phyloP scores from a whole-genome alignment of 30 jellyfish, hydroid and myxozoan genomes.

The Aurelia sp. region DNA sequence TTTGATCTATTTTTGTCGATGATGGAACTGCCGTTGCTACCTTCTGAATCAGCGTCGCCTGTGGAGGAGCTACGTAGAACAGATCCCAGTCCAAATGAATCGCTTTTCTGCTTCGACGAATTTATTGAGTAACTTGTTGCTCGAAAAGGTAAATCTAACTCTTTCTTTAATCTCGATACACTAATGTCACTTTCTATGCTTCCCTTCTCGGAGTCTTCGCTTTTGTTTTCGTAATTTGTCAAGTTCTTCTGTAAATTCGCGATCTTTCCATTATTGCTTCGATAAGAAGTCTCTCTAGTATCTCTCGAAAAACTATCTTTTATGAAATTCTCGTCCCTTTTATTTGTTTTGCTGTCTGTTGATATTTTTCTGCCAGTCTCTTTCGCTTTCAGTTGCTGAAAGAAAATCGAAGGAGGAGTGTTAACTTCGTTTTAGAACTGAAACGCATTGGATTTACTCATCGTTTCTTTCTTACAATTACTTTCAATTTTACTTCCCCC shows the following conservation, averaged over 20 bases:
- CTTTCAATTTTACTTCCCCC: too few species aligned
- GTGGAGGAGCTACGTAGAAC: conserved; percentile 25
- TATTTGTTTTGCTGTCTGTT: conserved; percentile 36
- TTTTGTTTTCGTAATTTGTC: conserved; percentile 6
- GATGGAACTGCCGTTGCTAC: not conserved
- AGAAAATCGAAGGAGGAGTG: not conserved
- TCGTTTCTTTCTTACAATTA: too few species aligned
- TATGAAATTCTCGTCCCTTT: not conserved
- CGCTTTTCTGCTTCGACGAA: conserved; percentile 10
- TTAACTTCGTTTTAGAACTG: too few species aligned
- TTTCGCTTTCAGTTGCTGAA: conserved; percentile 94
- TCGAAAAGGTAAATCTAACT: conserved; percentile 30
- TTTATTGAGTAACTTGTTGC: conserved; percentile 6
- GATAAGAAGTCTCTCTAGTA: not conserved
- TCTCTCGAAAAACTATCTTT: conserved; percentile 27
- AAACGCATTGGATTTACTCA: too few species aligned
- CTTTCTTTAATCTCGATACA: conserved; percentile 7
- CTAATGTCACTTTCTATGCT: conserved; percentile 11
- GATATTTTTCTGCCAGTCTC: conserved; percentile 69
- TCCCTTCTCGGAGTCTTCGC: conserved; percentile 34
- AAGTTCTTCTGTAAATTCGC: conserved; percentile 1
- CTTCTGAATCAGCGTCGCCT: conserved; percentile 40
- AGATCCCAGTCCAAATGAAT: not conserved
- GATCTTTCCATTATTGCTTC: conserved; percentile 23
- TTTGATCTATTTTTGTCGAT: conserved; percentile 21